Evolutionary conservation across 2,113 vertebrate species (phyloP), one percentile per base, ranked within the genome.

Genomic region (Rhineura floridana): DNA sequence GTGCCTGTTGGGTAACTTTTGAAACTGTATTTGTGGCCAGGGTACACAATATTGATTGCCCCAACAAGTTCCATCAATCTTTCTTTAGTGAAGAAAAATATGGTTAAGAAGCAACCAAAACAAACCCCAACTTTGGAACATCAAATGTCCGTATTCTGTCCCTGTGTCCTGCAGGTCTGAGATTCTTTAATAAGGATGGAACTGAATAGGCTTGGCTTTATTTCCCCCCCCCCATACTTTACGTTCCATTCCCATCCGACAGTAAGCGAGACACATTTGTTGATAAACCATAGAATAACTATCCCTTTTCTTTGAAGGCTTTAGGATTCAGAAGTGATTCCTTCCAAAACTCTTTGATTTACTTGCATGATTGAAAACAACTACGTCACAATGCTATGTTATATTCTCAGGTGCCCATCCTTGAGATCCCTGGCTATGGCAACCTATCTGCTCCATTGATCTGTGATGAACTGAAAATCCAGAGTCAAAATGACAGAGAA

Each of bases 401-500:
- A 0, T 90, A 44, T 93, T 88, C 59, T 59, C 91, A 99, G 99
- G 95, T 99, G 72, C 98, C 99, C 52, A 95, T 99, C 91, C 98
- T 99, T 91, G 98, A 99, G 70, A 97, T 99, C 87, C 99, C 99
- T 42, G 99, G 97, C n/a, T 98, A 97, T 79, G 99, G 99, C 84
- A 98, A 92, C 91, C 97, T 99, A n/a, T 98, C 98, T 48, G 99
- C 99, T 93, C 97, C 97, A 0, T 85, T 96, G 8, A 17, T 99
- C 79, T 99, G 98, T 89, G 98, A 99, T 3, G 98, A 99, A 83
- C 95, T 99, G 88, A 99, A 99, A 97, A 98, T 99, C 92, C 98
- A 99, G 96, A 99, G 99, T 95, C 99, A 99, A 96, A 99, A 99
- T 79, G 99, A 99, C 95, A 96, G 96, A 87, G 99, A 99, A 92